These are phyloP conservation scores for Aphelenchoides fujianensis DNA, from an alignment of 1,140 invertebrate species.

Conservation along the genomic window DNA sequence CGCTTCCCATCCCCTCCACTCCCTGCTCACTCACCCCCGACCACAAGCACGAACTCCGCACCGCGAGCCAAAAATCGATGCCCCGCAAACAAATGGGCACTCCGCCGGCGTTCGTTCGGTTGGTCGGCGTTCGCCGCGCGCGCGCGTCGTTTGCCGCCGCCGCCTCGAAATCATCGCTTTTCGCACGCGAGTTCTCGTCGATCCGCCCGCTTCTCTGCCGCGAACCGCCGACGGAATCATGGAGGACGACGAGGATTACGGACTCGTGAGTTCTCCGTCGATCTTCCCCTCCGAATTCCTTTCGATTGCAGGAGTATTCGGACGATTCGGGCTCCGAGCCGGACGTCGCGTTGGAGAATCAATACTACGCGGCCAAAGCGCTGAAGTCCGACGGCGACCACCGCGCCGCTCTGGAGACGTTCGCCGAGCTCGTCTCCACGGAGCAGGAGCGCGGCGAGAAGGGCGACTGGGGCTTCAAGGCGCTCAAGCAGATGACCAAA, in stretches of 20 bases:
- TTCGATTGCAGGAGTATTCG: constrained; percentile 65
- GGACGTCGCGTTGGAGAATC: constrained; percentile 98
- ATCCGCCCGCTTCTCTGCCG: no score
- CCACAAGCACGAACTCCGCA: no score
- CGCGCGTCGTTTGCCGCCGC: no score
- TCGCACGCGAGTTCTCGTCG: no score
- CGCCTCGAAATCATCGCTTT: no score
- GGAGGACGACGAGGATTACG: constrained; percentile 38
- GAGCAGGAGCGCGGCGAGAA: constrained; percentile 87
- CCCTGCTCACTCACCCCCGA: no score
- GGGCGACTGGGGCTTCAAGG: constrained; percentile 99
- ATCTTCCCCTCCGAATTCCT: constrained; percentile 4
- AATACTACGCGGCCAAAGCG: constrained; percentile 99
- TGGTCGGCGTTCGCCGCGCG: no score
- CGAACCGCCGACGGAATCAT: no score
- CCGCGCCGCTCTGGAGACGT: constrained; percentile 87
- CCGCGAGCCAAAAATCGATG: no score
- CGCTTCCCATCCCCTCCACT: no score
- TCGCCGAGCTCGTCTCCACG: constrained; percentile 79
- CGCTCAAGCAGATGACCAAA: constrained; percentile 99
- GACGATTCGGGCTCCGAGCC: constrained; percentile 74
- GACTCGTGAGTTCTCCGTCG: constrained; percentile 37
- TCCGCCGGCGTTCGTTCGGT: no score
- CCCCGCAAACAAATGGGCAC: no score
- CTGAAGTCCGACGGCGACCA: constrained; percentile 80